Base-by-base conservation (phyloP, 2,888 invertebrate species). In the Chrysotoxum bicinctum region DNA sequence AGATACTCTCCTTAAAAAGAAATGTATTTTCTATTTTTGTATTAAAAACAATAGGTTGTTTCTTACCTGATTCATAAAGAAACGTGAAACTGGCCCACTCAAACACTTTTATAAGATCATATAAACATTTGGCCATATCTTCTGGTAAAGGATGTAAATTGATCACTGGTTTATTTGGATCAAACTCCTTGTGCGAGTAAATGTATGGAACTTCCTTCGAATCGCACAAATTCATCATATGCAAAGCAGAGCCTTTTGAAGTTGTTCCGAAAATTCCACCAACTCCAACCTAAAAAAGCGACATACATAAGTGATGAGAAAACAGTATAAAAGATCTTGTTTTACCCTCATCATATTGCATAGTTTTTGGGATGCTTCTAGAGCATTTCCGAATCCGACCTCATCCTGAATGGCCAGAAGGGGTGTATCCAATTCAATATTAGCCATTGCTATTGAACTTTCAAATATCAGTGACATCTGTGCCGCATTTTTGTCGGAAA, bases 211-310 rank as follows among this genome's bases (percentile, higher is more conserved):
- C 94, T 92, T 97, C 96, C 88, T 97, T 93, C 58, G 94, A 94
- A 90, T 97, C 96, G 86, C 97, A 96, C 70, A 97, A 94, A 40
- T 96, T 96, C 89, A 97, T 95, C 45, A 98, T 94, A 90, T 97
- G 96, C 64, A 94, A 93, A 6, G 96, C 93, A 0, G 95, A 93
- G 54, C 93, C 93, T 87, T 93, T 93, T 69, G 94, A 93, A 82
- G 95, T 94, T 0, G 98, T 97, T 0, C 98, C 98, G 89, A 98
- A 96, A 75, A 98, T 93, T 23, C 95, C 98, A 0, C 95, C 95
- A 5, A 97, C 93, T 30, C 97, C 97, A 40, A 92, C 93, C 94
- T 94, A 26, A 0, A 83, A 79, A 16, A 40, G 0, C 2, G 16
- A 16, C 0, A n/a, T 7, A 19, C 6, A 0, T 14, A 9, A 60